phyloP scores from a whole-genome alignment of 2,888 invertebrate species.

The Morpho helenor region DNA sequence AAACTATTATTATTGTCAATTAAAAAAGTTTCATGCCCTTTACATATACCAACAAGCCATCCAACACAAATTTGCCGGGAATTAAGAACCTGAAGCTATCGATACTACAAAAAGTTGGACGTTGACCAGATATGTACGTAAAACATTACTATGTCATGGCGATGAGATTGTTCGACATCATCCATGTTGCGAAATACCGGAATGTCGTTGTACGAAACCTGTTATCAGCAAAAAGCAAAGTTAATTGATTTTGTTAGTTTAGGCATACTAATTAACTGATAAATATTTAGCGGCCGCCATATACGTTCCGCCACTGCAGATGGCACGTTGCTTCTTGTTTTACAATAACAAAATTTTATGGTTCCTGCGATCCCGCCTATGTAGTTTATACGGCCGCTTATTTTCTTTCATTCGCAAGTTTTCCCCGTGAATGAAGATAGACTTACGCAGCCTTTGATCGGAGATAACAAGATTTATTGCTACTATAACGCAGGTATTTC shows the following conservation, averaged over 20 bases:
- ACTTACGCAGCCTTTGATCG: conserved; percentile 11
- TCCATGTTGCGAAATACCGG: conserved; percentile 46
- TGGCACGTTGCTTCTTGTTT: conserved; percentile 48
- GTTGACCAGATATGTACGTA: conserved; percentile 32
- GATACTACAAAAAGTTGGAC: conserved; percentile 27
- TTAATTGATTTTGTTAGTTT: conserved; percentile 72
- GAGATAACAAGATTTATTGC: conserved; percentile 24
- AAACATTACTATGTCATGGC: conserved; percentile 35
- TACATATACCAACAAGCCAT: conserved; percentile 13
- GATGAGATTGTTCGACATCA: conserved; percentile 30
- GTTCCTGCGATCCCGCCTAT: conserved; percentile 36
- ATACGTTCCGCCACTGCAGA: conserved; percentile 58
- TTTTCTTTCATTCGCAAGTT: conserved; percentile 26
- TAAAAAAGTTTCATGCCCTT: conserved; percentile 8
- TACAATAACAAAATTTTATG: conserved; percentile 52
- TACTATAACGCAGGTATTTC: conserved; percentile 24
- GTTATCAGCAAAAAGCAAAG: conserved; percentile 51
- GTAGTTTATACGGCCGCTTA: conserved; percentile 21
- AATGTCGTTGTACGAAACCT: conserved; percentile 50
- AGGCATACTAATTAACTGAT: conserved; percentile 70
- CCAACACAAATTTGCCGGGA: conserved; percentile 23
- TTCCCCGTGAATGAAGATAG: conserved; percentile 27
- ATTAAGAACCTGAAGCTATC: conserved; percentile 25
- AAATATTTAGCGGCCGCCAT: conserved; percentile 62
- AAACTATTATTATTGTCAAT: not conserved